Evolutionary conservation across 1,140 invertebrate species (phyloP).

Genomic region (Oncopeltus fasciatus): DNA sequence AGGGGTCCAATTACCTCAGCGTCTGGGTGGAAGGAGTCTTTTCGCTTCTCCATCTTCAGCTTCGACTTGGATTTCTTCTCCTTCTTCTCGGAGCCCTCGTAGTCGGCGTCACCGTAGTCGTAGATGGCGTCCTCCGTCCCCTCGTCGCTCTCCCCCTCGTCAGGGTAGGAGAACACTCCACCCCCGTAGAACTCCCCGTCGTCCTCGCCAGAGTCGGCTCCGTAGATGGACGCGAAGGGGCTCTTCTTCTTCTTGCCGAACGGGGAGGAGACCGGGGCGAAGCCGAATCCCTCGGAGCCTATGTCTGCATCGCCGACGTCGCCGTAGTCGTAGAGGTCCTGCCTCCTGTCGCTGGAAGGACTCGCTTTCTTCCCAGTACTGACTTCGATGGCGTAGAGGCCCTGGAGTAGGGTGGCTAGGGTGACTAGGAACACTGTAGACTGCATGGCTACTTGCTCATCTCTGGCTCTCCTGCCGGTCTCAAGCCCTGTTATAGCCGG

Average conservation of each 20-base stretch:
- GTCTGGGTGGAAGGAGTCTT: background rate
- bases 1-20: background rate
- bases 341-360: background rate
- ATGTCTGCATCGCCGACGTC: background rate
- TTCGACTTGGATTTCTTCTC: background rate
- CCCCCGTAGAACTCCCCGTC: background rate
- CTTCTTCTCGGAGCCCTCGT: constrained; percentile 3
- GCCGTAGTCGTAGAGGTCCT: constrained; percentile 5
- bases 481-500: background rate
- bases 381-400: background rate
- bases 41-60: background rate
- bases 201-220: background rate
- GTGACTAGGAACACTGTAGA: background rate
- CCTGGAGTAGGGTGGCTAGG: background rate
- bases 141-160: background rate
- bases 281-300: background rate
- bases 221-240: background rate
- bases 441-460: background rate
- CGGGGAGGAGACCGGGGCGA: background rate
- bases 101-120: background rate
- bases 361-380: background rate
- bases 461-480: background rate
- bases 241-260: constrained; percentile 5
- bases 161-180: background rate
- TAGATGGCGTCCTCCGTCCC: background rate